Percentiles rank a stretch among this genome's conserved stretches.
Conservation (phyloP, 2,888 invertebrate species). For the Cheilosia variabilis region DNA sequence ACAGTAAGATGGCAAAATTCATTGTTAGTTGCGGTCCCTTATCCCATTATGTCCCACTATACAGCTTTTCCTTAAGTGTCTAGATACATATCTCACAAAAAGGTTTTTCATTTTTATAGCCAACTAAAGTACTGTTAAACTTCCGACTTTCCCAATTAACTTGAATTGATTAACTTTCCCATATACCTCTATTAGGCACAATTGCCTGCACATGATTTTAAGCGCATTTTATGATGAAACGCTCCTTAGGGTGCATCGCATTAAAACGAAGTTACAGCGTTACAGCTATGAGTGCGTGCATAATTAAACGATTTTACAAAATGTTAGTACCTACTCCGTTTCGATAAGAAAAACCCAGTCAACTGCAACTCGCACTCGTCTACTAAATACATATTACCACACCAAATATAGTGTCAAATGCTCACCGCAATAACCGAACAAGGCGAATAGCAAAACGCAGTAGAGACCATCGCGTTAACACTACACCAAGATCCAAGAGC, state of each 20-base stretch:
- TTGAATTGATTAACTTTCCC: slow-evolving; percentile 9
- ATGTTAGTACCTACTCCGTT: slow-evolving; percentile 39
- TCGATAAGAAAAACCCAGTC: slow-evolving; percentile 25
- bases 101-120: no score
- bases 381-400: slow-evolving; percentile 26
- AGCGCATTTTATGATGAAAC: not conserved
- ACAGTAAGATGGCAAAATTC: no score
- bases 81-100: not conserved
- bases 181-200: not conserved
- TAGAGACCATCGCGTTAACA: slow-evolving; percentile 26
- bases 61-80: not conserved
- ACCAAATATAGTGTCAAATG: slow-evolving; percentile 51
- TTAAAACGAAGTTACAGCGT: not conserved
- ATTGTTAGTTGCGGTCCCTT: no score
- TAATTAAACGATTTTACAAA: slow-evolving; percentile 16
- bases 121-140: not conserved
- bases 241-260: slow-evolving; percentile 4
- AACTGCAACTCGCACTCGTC: slow-evolving; percentile 39
- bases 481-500: slow-evolving; percentile 12
- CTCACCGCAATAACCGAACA: slow-evolving; percentile 47
- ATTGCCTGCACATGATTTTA: not conserved
- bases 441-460: slow-evolving; percentile 32
- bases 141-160: not conserved
- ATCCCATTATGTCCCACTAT: no score
- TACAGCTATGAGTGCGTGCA: slow-evolving; percentile 13